Base-by-base conservation (phyloP, 2,113 vertebrate species). In the Rostratula benghalensis region DNA sequence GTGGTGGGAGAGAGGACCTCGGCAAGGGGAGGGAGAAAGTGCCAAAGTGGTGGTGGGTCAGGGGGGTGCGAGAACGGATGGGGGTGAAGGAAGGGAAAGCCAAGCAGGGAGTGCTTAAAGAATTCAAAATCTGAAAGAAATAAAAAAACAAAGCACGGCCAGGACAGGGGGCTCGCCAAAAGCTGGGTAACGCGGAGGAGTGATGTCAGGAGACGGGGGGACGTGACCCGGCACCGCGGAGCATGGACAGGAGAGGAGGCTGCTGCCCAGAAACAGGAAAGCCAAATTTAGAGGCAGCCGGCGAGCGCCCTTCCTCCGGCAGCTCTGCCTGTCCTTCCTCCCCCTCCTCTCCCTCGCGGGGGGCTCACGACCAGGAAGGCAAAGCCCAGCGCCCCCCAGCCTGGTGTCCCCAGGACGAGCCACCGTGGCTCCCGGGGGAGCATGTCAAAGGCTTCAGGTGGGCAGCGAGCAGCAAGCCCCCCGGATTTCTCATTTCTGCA, bases 261-360 rank as follows among this genome's bases (percentile, higher is more conserved):
- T 33, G 61, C 82, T 54, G 9, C 92, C 2, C 21, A 46, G 92
- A 65, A 86, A 96, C 90, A 95, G 95, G 97, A 97, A 97, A 93
- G 93, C 83, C 61, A 89, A 79, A 93, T 95, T 97, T 95, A 98
- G 96, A 95, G 87, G 63, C 73, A 77, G 77, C 6, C 11, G 27
- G 68, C 4, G 3, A 85, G 35, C 0, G 11, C 39, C 83, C 88
- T 93, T 97, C 96, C 97, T 97, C 94, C 69, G 25, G 88, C 56
- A 73, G 89, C 69, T 73, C 88, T 88, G 59, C 65, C 70, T 3
- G 25, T 54, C 88, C 75, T 91, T 94, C 84, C 78, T 86, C 33
- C 71, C 45, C 14, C 54, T 75, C 27, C 19, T 59, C 31, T 45
- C 59, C 77, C 61, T 53, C 13, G 0, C 22, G 3, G 27, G 50